Evolutionary conservation across 2,797 vertebrate species (phyloP), one percentile per base, ranked within the genome.

Genomic region (Sparus aurata): DNA sequence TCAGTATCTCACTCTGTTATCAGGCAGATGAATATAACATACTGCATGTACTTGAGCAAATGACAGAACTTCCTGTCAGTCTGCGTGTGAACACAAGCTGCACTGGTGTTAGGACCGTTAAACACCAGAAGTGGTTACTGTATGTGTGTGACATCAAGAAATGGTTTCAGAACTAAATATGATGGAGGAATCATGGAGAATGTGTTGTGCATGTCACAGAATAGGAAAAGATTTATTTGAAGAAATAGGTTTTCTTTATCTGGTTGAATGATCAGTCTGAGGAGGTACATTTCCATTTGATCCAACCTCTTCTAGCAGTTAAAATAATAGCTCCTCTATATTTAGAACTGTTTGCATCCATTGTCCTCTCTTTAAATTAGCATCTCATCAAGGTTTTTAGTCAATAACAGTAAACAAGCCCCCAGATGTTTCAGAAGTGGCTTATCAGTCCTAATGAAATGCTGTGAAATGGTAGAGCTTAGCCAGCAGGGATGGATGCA

Each of bases 401-500:
- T 72, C 72, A 69, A 34, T 54, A 58, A 53, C 52, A 38, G 63
- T 72, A 74, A 86, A 83, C 63, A 83, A 77, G 54, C 41, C 53
- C 53, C 60, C 81, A 80, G 69, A 83, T 70, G 71, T 73, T 80
- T 75, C 52, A 77, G 83, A 85, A 65, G 43, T 34, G n/a, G 18
- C 70, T 69, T 85, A 79, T 87, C 52, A 57, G 77, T 82, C 78
- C 75, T 78, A 87, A 86, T 88, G 74, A 86, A 86, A 80, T 79
- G 83, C 66, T 69, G 58, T 25, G 75, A 87, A 85, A 77, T 25
- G 23, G 54, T 41, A 27, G 83, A 73, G 61, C 57, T 75, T 16
- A 73, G 66, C 81, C 91, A 90, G 84, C 86, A 82, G 84, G 85
- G 67, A 87, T 76, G 80, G 79, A 81, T 73, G 66, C 85, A 70